Base-by-base conservation (phyloP, 2,113 vertebrate genomes). In the Irena cyanogastra region DNA sequence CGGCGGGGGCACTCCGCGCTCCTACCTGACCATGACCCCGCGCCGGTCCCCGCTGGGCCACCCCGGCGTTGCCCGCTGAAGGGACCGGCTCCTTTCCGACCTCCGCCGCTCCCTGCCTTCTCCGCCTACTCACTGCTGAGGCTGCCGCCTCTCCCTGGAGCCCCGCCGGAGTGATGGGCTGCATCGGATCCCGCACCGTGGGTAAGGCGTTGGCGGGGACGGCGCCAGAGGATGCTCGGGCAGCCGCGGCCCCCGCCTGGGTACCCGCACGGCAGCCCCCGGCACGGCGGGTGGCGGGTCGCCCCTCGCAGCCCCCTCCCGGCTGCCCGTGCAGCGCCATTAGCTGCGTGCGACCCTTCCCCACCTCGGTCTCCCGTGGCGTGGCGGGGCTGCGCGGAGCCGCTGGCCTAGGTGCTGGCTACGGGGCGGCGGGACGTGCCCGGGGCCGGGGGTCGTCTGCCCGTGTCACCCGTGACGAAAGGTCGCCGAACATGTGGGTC, bases 141-240 rank as follows among this genome's bases (percentile, higher is more conserved):
- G 61, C 90, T 81, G 83, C 85, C 64, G 90, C 93, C 79, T 95
- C 90, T 56, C n/a, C 79, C 35, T 69, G 90, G 83, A 93, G 89
- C 90, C 93, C 84, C 44, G 89, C 95, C 88, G 93, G 95, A 97
- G 97, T 84, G 95, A 98, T 98, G 98, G 98, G 98, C 97, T 98
- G 98, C 97, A 98, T 98, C 92, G 98, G 98, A 96, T 98, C 98
- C 96, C 92, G 98, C 97, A 98, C 98, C 44, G 97, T 98, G 93
- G 98, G 98, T 98, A 97, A 98, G 98, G 97, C 96, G 95, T 95
- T 90, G 94, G 92, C 90, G 92, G 66, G 60, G 89, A 89, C 72
- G 68, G 66, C 49, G 76, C 52, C 39, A 6, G 83, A 37, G 76
- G 83, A 89, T 93, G 82, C 86, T 92, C 54, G 64, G 77, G 74